Evolutionary conservation across 1,140 invertebrate species (phyloP).

Genomic region (Heliconius congener): DNA sequence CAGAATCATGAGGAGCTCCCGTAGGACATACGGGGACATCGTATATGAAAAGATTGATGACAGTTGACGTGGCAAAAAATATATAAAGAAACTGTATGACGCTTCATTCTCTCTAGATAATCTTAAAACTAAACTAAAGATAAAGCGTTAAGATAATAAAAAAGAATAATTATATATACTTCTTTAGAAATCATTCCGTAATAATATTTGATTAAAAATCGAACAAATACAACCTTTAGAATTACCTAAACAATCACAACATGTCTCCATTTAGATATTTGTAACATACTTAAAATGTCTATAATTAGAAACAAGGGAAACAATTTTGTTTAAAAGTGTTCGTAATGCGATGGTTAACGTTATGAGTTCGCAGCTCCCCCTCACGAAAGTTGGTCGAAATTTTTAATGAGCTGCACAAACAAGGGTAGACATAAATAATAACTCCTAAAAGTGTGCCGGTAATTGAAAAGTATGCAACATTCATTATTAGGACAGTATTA

Average conservation of each 20-base stretch:
- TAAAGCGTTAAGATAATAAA: no score
- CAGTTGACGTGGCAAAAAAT: no score
- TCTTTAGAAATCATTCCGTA: no score
- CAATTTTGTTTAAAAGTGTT: conserved; percentile 20
- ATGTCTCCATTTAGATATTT: not conserved
- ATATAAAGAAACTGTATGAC: no score
- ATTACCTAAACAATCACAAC: not conserved
- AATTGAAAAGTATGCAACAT: conserved; percentile 14
- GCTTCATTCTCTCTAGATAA: no score
- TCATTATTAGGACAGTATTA: not conserved
- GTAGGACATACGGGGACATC: no score
- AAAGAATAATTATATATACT: no score
- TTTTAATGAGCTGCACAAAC: conserved; percentile 42
- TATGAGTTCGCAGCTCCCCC: conserved; percentile 34
- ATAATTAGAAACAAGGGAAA: not conserved
- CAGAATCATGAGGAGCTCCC: no score
- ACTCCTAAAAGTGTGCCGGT: not conserved
- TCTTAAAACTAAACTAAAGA: no score
- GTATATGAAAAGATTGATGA: no score
- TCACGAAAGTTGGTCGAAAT: conserved; percentile 31
- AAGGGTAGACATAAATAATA: conserved; percentile 26
- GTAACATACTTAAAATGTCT: not conserved
- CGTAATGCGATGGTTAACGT: conserved; percentile 33
- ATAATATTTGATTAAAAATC: no score
- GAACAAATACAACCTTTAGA: no score